Conservation (phyloP, 2,113 vertebrate genomes). For the Otis tarda region DNA sequence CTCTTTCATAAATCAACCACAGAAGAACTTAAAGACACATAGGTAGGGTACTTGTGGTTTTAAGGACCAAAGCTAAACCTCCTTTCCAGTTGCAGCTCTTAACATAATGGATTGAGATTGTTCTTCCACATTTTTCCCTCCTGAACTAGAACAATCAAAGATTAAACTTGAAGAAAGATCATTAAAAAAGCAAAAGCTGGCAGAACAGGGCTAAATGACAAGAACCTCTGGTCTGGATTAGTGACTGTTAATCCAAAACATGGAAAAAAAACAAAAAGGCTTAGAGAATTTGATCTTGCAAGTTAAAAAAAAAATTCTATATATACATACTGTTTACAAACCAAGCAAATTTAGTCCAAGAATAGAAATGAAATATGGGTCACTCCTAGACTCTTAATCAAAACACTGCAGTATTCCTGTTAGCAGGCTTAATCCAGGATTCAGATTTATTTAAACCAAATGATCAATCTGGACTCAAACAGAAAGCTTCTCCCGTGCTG, state of each 20-base stretch:
- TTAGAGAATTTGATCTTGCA: conserved; percentile 50
- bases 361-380: conserved; percentile 49
- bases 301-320: background rate
- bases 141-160: conserved; percentile 8
- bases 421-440: conserved; percentile 37
- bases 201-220: conserved; percentile 33
- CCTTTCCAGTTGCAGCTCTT: background rate
- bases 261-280: background rate
- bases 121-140: background rate
- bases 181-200: conserved; percentile 3
- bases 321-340: conserved; percentile 49
- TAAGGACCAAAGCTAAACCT: background rate
- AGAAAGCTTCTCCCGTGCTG: background rate
- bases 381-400: conserved; percentile 56
- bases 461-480: conserved; percentile 12
- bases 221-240: conserved; percentile 25
- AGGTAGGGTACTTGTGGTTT: background rate
- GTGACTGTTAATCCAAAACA: conserved; percentile 28
- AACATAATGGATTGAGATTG: background rate
- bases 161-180: conserved; percentile 15
- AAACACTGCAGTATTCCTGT: conserved; percentile 10
- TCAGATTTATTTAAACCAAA: conserved; percentile 36
- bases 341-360: conserved; percentile 38
- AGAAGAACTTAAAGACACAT: background rate
- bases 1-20: background rate